Evolutionary conservation across 2,797 vertebrate species (phyloP).

Genomic region (Tolypeutes matacus): DNA sequence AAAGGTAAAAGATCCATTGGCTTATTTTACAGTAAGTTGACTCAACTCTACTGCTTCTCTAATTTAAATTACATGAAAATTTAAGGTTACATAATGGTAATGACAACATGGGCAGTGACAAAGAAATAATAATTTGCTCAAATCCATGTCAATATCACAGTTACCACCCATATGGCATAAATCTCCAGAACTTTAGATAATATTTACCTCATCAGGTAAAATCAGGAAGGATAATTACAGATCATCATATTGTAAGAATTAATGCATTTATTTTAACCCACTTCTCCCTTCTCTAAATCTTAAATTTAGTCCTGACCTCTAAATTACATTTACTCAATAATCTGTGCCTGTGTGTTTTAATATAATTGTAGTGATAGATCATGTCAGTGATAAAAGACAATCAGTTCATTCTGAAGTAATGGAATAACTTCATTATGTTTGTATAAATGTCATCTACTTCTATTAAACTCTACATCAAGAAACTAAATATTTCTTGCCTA

Average conservation of each 20-base stretch:
- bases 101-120: slow-evolving; percentile 37
- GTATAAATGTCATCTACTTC: slow-evolving; percentile 44
- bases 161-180: slow-evolving; percentile 52
- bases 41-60: slow-evolving; percentile 45
- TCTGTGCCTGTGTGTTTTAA: neutral
- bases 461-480: slow-evolving; percentile 45
- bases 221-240: slow-evolving; percentile 24
- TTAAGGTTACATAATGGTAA: slow-evolving; percentile 67
- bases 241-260: neutral
- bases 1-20: slow-evolving; percentile 52
- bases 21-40: slow-evolving; percentile 63
- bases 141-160: slow-evolving; percentile 79
- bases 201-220: slow-evolving; percentile 77
- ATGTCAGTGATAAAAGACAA: neutral
- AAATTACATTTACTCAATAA: slow-evolving; percentile 62
- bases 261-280: slow-evolving; percentile 57
- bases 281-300: slow-evolving; percentile 60
- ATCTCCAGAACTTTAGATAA: slow-evolving; percentile 59
- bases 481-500: slow-evolving; percentile 56
- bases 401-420: slow-evolving; percentile 46
- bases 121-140: slow-evolving; percentile 78
- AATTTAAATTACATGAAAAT: slow-evolving; percentile 64
- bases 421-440: slow-evolving; percentile 61
- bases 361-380: slow-evolving; percentile 53
- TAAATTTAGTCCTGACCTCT: slow-evolving; percentile 36